Conservation (phyloP, 2,888 invertebrate species). For the Synanthedon formicaeformis region DNA sequence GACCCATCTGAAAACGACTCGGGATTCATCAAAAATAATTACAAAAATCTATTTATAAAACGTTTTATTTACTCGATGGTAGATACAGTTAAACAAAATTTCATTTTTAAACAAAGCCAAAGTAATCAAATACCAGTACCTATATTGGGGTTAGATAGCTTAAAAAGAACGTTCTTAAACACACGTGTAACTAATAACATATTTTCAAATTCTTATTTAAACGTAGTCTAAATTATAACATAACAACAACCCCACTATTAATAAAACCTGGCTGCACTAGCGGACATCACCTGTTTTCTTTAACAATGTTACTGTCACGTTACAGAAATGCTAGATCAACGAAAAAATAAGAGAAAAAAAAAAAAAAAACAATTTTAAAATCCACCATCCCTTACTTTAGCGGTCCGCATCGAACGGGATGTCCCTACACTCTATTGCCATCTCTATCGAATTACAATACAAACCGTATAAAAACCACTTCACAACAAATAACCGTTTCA, state of each 20-base stretch:
- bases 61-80: slow-evolving; percentile 67
- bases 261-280: slow-evolving; percentile 33
- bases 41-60: slow-evolving; percentile 69
- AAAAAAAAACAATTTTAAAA: background rate
- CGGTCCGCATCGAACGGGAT: background rate
- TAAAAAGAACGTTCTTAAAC: slow-evolving; percentile 49
- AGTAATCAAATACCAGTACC: slow-evolving; percentile 52
- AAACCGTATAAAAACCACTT: slow-evolving; percentile 32
- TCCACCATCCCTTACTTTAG: no score
- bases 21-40: slow-evolving; percentile 65
- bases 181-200: slow-evolving; percentile 53
- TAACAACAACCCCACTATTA: slow-evolving; percentile 60
- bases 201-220: slow-evolving; percentile 54
- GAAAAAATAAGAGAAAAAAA: background rate
- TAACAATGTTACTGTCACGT: background rate
- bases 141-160: slow-evolving; percentile 53
- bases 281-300: slow-evolving; percentile 5
- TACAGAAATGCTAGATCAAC: background rate
- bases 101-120: slow-evolving; percentile 59
- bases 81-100: slow-evolving; percentile 59
- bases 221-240: slow-evolving; percentile 56
- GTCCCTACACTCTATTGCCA: slow-evolving; percentile 15
- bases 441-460: slow-evolving; percentile 23
- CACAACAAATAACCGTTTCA: slow-evolving; percentile 19
- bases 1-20: slow-evolving; percentile 47